Conservation (phyloP, 2,797 vertebrate genomes). For the Oreonectes daqikongensis region DNA sequence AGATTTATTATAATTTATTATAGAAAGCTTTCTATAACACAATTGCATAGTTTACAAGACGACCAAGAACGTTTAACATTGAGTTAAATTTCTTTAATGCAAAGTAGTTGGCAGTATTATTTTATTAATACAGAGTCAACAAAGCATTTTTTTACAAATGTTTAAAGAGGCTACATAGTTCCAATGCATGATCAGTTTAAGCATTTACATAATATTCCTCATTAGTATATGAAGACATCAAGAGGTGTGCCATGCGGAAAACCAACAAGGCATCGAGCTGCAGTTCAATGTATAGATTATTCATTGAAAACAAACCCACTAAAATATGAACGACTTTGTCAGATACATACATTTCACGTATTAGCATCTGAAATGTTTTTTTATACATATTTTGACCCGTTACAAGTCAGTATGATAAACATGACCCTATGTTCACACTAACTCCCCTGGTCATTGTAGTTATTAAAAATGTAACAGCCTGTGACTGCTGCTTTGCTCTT, state of each 20-base stretch:
- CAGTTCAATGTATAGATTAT: not conserved
- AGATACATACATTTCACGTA: not conserved
- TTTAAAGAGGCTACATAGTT: not conserved
- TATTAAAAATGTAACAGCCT: slow-evolving; percentile 82
- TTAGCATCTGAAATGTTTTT: slow-evolving; percentile 14
- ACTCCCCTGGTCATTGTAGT: slow-evolving; percentile 72
- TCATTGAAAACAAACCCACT: not conserved
- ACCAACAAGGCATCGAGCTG: not conserved
- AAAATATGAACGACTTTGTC: not conserved
- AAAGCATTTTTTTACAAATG: too few relatives aligned
- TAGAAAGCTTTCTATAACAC: not conserved
- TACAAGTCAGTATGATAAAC: slow-evolving; percentile 52
- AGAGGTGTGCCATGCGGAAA: not conserved
- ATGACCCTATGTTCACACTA: slow-evolving; percentile 57
- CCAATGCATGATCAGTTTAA: slow-evolving; percentile 73
- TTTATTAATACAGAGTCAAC: not conserved
- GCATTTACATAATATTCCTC: slow-evolving; percentile 55
- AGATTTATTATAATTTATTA: too few relatives aligned
- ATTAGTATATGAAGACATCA: slow-evolving; percentile 37
- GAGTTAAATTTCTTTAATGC: too few relatives aligned
- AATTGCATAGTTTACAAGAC: slow-evolving; percentile 17
- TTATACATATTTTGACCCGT: slow-evolving; percentile 42
- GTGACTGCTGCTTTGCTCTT: slow-evolving; percentile 76
- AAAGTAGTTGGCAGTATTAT: not conserved
- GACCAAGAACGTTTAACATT: not conserved